Evolutionary conservation across 2,113 vertebrate genomes (phyloP).

Genomic region (Anser brachyrhynchus): DNA sequence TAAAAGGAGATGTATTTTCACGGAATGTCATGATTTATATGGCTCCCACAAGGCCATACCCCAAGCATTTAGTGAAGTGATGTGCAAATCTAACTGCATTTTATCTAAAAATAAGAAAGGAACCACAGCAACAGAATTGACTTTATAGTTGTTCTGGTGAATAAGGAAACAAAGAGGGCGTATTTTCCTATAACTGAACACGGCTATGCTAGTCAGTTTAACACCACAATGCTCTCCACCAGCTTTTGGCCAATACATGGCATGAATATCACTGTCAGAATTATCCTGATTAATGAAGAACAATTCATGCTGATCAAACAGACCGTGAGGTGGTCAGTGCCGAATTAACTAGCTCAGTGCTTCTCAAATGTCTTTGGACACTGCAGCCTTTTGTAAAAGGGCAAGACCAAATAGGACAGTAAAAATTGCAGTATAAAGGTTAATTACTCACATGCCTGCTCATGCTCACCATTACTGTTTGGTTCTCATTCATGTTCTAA

Average conservation of each 20-base stretch:
- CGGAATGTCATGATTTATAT: not conserved
- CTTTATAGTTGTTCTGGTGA: not conserved
- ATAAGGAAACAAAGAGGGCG: not conserved
- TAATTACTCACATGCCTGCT: slow-evolving; percentile 34
- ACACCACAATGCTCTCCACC: not conserved
- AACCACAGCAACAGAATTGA: not conserved
- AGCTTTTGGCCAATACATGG: not conserved
- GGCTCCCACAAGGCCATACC: not conserved
- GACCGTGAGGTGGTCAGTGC: not conserved
- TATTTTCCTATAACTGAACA: not conserved
- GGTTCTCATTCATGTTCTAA: not conserved
- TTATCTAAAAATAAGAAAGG: not conserved
- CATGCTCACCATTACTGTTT: not conserved
- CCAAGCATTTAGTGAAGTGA: not conserved
- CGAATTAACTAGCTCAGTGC: not conserved
- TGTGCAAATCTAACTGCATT: not conserved
- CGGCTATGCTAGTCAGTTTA: not conserved
- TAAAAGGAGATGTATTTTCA: not conserved
- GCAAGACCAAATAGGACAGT: not conserved
- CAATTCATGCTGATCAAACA: not conserved
- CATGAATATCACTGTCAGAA: not conserved
- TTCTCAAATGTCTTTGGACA: not conserved
- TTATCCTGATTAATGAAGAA: not conserved
- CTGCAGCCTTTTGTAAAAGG: not conserved
- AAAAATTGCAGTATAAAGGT: slow-evolving; percentile 36